Base-by-base conservation (phyloP, 2,888 invertebrate species). In the Ormyrus pomaceus region DNA sequence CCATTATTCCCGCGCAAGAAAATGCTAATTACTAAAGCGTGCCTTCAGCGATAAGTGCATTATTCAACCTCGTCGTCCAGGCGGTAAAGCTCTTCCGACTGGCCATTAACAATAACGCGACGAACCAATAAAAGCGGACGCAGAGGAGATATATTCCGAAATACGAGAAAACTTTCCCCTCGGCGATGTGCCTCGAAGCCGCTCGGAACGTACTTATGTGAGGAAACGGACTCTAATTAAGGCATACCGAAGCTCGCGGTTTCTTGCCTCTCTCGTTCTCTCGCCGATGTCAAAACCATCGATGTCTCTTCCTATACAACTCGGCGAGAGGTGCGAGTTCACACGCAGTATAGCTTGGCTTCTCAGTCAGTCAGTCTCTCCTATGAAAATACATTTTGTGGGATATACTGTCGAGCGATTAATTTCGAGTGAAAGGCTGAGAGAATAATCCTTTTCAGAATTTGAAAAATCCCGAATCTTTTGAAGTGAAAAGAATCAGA, bases 161-260 rank as follows among this genome's bases (percentile, higher is more conserved):
- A 70, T 19, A 19, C 53, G 50, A 56, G 48, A 70, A 13, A 78
- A 68, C 61, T 78, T 68, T 78, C 73, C 55, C 69, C 46, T 59
- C 58, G 19, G 51, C 8, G 51, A 59, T 53, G 34, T 56, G 55
- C 61, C 50, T 73, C 62, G 69, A 48, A 1, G 11, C 6, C 9
- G 6, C 19, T 19, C 19, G 19, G 19, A 19, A 19, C 13, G 19
- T 55, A 6, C 34, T 45, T 51, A n/a, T 56, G 50, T 68, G 19
- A 19, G 48, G 62, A 69, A 69, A 62, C 55, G 19, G 62, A 55
- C 53, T 69, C 62, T 69, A 69, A 76, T 69, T 62, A 61, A 76
- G 19, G 55, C 61, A 34, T 55, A 55, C 68, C 59, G 46, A 53
- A 75, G 13, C 5, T 58, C 45, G 8, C 45, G 9, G 34, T 55